These are phyloP conservation scores for Lepidochitona cinerea DNA, from an alignment of 2,888 invertebrate species.

Conservation along the genomic window DNA sequence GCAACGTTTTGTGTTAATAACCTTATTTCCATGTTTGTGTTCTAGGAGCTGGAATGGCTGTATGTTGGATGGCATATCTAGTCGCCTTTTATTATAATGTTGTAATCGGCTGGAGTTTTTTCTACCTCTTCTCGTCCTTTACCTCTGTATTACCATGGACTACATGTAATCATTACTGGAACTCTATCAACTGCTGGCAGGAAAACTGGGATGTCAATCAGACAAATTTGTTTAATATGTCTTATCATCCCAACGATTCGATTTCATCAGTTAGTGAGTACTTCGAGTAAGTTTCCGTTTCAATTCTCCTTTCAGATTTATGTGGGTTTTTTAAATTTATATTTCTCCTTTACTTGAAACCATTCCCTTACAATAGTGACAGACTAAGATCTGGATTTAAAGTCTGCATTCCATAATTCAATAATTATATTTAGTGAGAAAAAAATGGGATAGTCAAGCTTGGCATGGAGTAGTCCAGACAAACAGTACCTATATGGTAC, in stretches of 20 bases:
- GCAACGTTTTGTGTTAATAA: too few relatives aligned
- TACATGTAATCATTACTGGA: conserved; percentile 86
- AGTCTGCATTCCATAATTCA: too few relatives aligned
- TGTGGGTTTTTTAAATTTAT: too few relatives aligned
- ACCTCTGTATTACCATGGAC: conserved; percentile 82
- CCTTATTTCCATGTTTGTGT: too few relatives aligned
- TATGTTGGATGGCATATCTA: conserved; percentile 67
- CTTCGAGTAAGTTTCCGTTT: conserved; percentile 82
- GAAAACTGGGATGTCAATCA: conserved; percentile 40
- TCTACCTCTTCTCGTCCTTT: conserved; percentile 82
- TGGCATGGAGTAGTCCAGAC: too few relatives aligned
- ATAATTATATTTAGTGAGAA: too few relatives aligned
- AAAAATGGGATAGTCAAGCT: too few relatives aligned
- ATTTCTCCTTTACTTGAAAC: too few relatives aligned
- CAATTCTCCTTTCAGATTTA: too few relatives aligned
- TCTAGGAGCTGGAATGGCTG: conserved; percentile 74
- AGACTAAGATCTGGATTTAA: too few relatives aligned
- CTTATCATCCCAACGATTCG: conserved; percentile 33
- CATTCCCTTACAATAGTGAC: too few relatives aligned
- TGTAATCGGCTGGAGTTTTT: conserved; percentile 87
- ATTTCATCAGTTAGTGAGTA: conserved; percentile 83
- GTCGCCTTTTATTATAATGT: conserved; percentile 77
- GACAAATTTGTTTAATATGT: conserved; percentile 24
- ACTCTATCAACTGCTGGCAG: conserved; percentile 78
- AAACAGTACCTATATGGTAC: too few relatives aligned